A percentile compares a stretch with the other conserved stretches of the same genome.
Conservation (phyloP, 2,113 vertebrate species). For the Salvelinus alpinus region DNA sequence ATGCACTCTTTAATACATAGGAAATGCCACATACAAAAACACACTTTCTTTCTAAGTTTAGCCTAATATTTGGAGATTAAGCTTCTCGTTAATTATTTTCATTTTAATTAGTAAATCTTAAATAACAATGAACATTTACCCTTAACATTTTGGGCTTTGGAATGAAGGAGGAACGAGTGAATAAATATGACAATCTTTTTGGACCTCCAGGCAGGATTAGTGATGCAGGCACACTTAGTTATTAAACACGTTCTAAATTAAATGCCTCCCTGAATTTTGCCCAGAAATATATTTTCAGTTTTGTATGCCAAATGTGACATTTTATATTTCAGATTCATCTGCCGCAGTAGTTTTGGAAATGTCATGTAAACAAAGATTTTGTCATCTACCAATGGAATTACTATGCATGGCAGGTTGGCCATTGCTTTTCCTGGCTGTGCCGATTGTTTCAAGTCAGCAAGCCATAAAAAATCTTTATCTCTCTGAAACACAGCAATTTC, state of each 20-base stretch:
- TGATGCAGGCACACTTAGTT: slow-evolving; percentile 94
- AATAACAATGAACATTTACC: slow-evolving; percentile 99
- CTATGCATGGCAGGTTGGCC: slow-evolving; percentile 95
- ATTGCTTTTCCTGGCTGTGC: slow-evolving; percentile 87
- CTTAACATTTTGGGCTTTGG: slow-evolving; percentile 89
- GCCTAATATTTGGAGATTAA: slow-evolving; percentile 91
- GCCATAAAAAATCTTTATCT: slow-evolving; percentile 99
- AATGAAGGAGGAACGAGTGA: slow-evolving; percentile 86
- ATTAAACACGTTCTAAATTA: slow-evolving; percentile 99
- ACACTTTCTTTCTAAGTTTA: slow-evolving; percentile 86
- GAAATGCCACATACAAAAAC: slow-evolving; percentile 73
- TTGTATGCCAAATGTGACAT: slow-evolving; percentile 99
- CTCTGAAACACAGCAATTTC: slow-evolving; percentile 99
- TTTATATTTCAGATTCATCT: slow-evolving; percentile 98
- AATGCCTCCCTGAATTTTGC: slow-evolving; percentile 99
- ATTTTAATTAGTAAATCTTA: slow-evolving; percentile 99
- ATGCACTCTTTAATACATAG: slow-evolving; percentile 74
- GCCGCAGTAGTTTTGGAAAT: slow-evolving; percentile 94
- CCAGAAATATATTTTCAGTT: slow-evolving; percentile 99
- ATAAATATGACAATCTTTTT: slow-evolving; percentile 99
- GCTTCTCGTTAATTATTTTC: slow-evolving; percentile 95
- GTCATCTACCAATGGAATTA: slow-evolving; percentile 98
- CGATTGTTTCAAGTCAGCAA: slow-evolving; percentile 99
- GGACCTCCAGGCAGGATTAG: slow-evolving; percentile 99
- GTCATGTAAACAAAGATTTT: slow-evolving; percentile 99